These are phyloP conservation scores for Tipula confusa DNA, from an alignment of 2,888 invertebrate species.

Conservation along the genomic window DNA sequence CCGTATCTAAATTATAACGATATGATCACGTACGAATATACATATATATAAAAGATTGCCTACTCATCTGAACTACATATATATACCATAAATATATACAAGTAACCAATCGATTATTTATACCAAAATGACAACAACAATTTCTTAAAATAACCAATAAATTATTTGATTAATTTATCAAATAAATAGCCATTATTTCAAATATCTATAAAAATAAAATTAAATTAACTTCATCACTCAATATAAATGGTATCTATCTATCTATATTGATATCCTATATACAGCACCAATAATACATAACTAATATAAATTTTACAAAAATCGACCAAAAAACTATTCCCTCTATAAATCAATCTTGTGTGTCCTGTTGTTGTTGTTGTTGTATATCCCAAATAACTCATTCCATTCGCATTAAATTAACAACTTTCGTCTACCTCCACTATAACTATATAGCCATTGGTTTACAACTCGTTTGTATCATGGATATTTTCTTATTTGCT, in stretches of 20 bases:
- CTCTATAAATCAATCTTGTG: slow-evolving; percentile 7
- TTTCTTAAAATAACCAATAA: neutral
- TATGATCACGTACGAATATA: neutral
- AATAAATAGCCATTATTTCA: slow-evolving; percentile 25
- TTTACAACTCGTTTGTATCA: neutral
- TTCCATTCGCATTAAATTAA: neutral
- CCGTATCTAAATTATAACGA: neutral
- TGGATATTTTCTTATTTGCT: neutral
- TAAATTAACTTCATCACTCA: slow-evolving; percentile 25
- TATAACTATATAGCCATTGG: neutral
- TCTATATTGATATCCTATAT: neutral
- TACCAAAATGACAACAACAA: neutral
- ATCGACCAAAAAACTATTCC: neutral
- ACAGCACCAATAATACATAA: neutral
- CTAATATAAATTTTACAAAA: slow-evolving; percentile 12
- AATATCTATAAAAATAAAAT: neutral
- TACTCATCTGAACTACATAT: neutral
- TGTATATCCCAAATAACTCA: neutral
- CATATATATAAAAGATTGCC: neutral
- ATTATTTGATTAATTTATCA: slow-evolving; percentile 9
- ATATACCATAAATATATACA: neutral
- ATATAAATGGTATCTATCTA: neutral
- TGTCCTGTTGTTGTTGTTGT: neutral
- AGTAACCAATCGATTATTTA: neutral
- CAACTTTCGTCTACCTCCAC: neutral